Conservation (phyloP, 1,140 invertebrate genomes). For the Bombus confusus region DNA sequence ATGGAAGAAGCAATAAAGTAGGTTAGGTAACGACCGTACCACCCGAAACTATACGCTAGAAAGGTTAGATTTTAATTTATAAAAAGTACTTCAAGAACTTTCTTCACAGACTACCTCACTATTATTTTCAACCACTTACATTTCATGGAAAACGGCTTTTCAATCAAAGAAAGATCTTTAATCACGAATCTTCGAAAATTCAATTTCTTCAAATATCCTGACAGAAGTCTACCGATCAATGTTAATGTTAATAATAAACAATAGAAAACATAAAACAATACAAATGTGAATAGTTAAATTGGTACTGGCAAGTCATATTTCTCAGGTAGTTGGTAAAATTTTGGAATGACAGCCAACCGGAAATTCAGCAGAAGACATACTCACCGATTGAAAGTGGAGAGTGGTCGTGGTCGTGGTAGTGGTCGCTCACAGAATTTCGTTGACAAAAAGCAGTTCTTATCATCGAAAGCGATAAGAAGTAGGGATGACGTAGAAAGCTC, state of each 20-base stretch:
- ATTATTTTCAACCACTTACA: not conserved
- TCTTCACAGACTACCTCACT: not conserved
- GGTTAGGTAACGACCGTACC: constrained; percentile 7
- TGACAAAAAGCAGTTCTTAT: constrained; percentile 16
- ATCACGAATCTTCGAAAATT: not conserved
- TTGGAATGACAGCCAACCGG: constrained; percentile 41
- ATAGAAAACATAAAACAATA: not conserved
- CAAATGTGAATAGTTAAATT: not conserved
- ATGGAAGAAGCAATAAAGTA: not conserved
- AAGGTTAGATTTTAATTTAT: constrained; percentile 24
- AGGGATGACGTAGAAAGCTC: not conserved
- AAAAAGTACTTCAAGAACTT: not conserved
- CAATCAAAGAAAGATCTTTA: not conserved
- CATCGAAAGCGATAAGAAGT: constrained; percentile 27
- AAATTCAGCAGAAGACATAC: constrained; percentile 53
- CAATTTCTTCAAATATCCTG: not conserved
- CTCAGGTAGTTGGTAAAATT: not conserved
- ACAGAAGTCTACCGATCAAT: not conserved
- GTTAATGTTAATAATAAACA: not conserved
- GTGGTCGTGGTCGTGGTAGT: not conserved
- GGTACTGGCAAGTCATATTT: not conserved
- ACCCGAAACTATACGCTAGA: not conserved
- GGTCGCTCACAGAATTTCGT: not conserved
- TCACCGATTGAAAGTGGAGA: constrained; percentile 46
- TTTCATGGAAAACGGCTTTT: not conserved